These are phyloP conservation scores for Kryphioiulus occultus DNA, from an alignment of 2,888 invertebrate genomes.

Conservation along the genomic window DNA sequence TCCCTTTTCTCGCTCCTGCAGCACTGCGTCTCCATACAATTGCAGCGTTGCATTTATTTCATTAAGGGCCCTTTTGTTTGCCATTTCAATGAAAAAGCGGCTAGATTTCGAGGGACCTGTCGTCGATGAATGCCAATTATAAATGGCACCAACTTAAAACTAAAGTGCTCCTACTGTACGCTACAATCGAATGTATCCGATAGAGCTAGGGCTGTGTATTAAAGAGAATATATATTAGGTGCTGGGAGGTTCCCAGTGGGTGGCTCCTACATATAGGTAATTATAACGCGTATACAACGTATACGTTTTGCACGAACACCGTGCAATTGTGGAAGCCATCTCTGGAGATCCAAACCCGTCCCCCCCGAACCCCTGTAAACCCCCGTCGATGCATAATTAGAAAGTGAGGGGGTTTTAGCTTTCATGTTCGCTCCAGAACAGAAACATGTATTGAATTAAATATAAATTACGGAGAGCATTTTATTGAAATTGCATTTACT, in stretches of 20 bases:
- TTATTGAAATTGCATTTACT: constrained; percentile 49
- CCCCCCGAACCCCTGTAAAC: too few relatives aligned
- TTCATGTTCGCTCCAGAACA: constrained; percentile 9
- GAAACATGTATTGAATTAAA: constrained; percentile 46
- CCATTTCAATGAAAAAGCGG: constrained; percentile 35
- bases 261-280: not conserved
- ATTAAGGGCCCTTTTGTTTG: constrained; percentile 18
- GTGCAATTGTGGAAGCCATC: not conserved
- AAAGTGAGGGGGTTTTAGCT: constrained; percentile 30
- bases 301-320: not conserved
- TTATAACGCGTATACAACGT: not conserved
- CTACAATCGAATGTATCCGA: not conserved
- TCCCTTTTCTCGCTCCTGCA: not conserved
- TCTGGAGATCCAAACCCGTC: not conserved
- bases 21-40: not conserved
- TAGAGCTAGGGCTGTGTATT: not conserved
- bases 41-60: constrained; percentile 1
- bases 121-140: constrained; percentile 35
- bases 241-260: not conserved
- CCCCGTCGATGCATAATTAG: not conserved
- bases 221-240: not conserved
- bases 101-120: constrained; percentile 35
- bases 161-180: constrained; percentile 6
- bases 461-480: constrained; percentile 49
- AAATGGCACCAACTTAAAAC: constrained; percentile 30